Base-by-base conservation (phyloP, 2,113 vertebrate genomes). In the Cairina moschata region DNA sequence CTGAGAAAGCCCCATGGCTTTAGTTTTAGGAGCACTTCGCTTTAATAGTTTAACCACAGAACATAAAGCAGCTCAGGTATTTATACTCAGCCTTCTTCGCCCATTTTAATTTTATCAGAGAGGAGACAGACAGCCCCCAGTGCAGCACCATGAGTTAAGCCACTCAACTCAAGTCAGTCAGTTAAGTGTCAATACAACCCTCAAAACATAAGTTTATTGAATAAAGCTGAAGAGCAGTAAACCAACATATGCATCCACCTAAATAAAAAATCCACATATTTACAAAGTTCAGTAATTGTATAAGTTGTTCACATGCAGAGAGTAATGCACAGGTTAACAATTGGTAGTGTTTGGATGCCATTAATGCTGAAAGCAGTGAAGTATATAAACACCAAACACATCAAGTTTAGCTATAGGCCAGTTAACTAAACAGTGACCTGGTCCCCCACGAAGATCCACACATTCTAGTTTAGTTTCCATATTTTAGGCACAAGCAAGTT, bases 151-250 rank as follows among this genome's bases (percentile, higher is more conserved):
- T 17, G 50, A 90, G 83, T 90, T 92, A 84, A 91, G 88, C 83
- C 96, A 95, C 88, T 44, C 94, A 68, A 97, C 86, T 91, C 92
- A 46, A 95, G 84, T 84, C 94, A 97, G 91, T 79, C 93, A 89
- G 96, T 95, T 96, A 86, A 96, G 97, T 92, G 94, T 95, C 96
- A 97, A 91, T 95, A 97, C 97, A 97, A 98, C 98, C 97, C 98
- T 98, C 96, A 97, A 98, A 98, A 98, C 97, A 93, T 91, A 98
- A 98, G 97, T 98, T 98, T 98, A 98, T 98, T 98, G 97, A 98
- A 92, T 97, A 98, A 98, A 97, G 97, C 97, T 95, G 97, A 97
- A 97, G 94, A 97, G 97, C 97, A 97, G 96, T 96, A 97, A 97
- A 98, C 97, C 97, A 97, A 98, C 95, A 98, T 96, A 97, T 82